Percentiles rank a stretch among this genome's conserved stretches.
Conservation (phyloP, 2,113 vertebrate genomes). For the Lichenostomus cassidix region DNA sequence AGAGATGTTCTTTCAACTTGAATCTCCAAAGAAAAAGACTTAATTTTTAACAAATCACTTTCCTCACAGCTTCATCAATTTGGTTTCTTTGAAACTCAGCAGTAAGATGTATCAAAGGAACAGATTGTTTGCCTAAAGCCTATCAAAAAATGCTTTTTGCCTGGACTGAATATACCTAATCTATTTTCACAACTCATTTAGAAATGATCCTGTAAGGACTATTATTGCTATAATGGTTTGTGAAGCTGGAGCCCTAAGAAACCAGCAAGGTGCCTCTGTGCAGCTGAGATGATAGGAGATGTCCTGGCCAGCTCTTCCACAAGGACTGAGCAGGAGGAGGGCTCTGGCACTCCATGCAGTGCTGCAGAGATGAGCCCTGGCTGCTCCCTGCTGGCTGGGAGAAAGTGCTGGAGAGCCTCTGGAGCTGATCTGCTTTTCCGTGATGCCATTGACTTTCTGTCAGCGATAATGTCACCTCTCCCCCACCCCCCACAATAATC, state of each 20-base stretch:
- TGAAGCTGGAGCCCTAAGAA: background rate
- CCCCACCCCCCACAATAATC: background rate
- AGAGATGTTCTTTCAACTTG: conserved; percentile 61
- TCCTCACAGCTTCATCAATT: conserved; percentile 48
- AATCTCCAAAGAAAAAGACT: conserved; percentile 59
- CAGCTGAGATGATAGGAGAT: background rate
- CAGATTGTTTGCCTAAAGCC: conserved; percentile 49
- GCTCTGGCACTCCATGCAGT: fast-evolving
- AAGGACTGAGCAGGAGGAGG: background rate
- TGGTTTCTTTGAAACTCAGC: conserved; percentile 50
- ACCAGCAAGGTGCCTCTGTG: conserved; percentile 26
- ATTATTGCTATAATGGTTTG: background rate
- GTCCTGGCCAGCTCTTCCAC: background rate
- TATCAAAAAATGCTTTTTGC: conserved; percentile 10
- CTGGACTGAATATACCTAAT: conserved; percentile 29
- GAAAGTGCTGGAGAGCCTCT: background rate
- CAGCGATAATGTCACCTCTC: background rate
- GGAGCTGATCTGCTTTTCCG: background rate
- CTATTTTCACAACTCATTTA: conserved; percentile 47
- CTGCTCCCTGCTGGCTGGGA: background rate
- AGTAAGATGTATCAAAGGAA: conserved; percentile 58
- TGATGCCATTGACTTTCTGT: conserved; percentile 56
- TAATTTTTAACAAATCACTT: conserved; percentile 61
- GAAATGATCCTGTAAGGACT: conserved; percentile 31
- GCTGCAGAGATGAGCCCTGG: background rate